These are phyloP conservation scores for Megalops cyprinoides DNA, from an alignment of 2,797 vertebrate species.

Conservation along the genomic window DNA sequence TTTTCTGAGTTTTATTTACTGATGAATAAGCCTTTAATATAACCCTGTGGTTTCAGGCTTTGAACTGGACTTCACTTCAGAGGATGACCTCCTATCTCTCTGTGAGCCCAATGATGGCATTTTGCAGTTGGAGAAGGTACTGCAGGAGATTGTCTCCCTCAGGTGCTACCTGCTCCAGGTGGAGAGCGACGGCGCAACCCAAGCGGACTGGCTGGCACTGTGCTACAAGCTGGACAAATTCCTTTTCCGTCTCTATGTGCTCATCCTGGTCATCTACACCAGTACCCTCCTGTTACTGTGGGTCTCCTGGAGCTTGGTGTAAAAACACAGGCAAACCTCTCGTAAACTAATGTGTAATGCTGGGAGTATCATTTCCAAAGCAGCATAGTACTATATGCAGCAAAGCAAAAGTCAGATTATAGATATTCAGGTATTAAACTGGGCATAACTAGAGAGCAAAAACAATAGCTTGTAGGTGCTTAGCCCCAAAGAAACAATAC, in stretches of 20 bases:
- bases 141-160: conserved; percentile 75
- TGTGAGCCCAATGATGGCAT: conserved; percentile 55
- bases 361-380: too few species aligned
- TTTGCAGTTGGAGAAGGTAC: conserved; percentile 71
- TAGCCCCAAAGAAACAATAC: neutral
- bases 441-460: neutral
- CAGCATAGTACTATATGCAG: neutral
- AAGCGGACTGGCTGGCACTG: conserved; percentile 75
- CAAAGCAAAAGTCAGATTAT: neutral
- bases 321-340: conserved; percentile 23
- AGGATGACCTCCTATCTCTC: conserved; percentile 69
- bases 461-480: neutral
- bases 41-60: conserved; percentile 55
- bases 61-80: conserved; percentile 63
- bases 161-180: conserved; percentile 68
- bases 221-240: conserved; percentile 77
- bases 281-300: conserved; percentile 78
- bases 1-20: neutral
- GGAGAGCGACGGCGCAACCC: conserved; percentile 60
- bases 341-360: neutral
- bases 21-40: neutral
- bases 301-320: conserved; percentile 78
- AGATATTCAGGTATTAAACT: neutral
- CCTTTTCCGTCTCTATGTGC: conserved; percentile 78
- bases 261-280: conserved; percentile 71